A percentile compares a stretch with the other conserved stretches of the same genome.
Evolutionary conservation across 30 jellyfish, hydroid and myxozoan genomes (phyloP).

Genomic region (Aurelia aurita complex sp. Pacific): DNA sequence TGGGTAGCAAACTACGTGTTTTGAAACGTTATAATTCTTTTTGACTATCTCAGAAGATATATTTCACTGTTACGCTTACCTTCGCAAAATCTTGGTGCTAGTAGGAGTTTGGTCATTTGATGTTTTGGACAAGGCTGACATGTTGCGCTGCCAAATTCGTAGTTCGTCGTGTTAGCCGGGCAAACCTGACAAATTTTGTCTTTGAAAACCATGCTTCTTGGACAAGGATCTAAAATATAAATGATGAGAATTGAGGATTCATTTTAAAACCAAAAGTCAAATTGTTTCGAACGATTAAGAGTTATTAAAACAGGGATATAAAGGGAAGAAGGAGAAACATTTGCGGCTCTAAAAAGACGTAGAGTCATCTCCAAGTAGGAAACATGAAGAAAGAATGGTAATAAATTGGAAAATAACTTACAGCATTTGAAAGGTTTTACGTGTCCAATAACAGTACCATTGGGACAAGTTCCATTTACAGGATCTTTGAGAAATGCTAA

Average conservation of each 20-base stretch:
- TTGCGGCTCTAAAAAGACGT: too few species aligned
- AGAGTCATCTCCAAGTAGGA: too few species aligned
- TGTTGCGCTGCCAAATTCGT: constrained; percentile 6
- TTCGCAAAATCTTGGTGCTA: constrained; percentile 57
- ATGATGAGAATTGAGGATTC: neutral
- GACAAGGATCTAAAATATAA: constrained; percentile 31
- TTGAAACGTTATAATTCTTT: too few species aligned
- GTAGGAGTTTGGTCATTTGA: constrained; percentile 34
- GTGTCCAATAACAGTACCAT: neutral
- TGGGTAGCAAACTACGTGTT: too few species aligned
- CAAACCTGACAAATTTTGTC: constrained; percentile 26
- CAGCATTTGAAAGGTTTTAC: neutral
- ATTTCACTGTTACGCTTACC: neutral
- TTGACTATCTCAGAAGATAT: too few species aligned
- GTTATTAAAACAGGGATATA: too few species aligned
- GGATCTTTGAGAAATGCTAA: neutral
- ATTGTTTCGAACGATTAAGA: too few species aligned
- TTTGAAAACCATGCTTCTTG: constrained; percentile 29
- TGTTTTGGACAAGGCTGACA: constrained; percentile 43
- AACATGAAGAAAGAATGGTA: too few species aligned
- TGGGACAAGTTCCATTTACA: constrained; percentile 23
- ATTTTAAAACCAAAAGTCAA: too few species aligned
- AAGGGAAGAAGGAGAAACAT: too few species aligned
- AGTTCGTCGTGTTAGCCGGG: constrained; percentile 47
- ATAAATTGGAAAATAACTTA: neutral